A percentile compares a stretch with the other conserved stretches of the same genome.
These are phyloP conservation scores for Araneus ventricosus DNA, from an alignment of 1,140 invertebrate genomes.

Conservation along the genomic window DNA sequence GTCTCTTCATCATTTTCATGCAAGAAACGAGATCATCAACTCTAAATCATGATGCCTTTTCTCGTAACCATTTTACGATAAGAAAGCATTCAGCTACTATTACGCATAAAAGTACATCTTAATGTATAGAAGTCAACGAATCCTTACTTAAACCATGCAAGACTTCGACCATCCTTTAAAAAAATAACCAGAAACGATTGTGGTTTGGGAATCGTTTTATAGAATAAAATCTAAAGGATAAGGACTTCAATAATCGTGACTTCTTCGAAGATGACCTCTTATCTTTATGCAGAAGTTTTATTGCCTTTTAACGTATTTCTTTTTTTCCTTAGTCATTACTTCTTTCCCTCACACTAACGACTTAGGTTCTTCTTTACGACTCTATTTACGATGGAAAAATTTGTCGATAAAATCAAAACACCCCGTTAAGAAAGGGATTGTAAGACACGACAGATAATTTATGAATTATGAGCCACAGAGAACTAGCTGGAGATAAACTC, in stretches of 20 bases:
- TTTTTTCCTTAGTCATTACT: not conserved
- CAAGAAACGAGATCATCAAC: not conserved
- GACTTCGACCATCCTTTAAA: not conserved
- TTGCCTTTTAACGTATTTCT: conserved; percentile 15
- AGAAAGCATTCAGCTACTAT: not conserved
- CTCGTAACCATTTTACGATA: not conserved
- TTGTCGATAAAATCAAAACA: conserved; percentile 30
- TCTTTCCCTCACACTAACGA: not conserved
- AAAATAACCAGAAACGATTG: not conserved
- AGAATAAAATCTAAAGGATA: not conserved
- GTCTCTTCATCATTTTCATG: no score
- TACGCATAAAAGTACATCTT: not conserved
- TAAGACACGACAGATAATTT: conserved; percentile 13
- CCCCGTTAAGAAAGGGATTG: conserved; percentile 11
- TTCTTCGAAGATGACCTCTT: not conserved
- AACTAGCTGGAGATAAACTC: not conserved
- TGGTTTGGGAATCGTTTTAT: not conserved
- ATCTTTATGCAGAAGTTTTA: conserved; percentile 11
- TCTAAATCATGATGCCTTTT: not conserved
- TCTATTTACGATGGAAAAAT: conserved; percentile 9
- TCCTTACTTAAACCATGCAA: not conserved
- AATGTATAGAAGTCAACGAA: not conserved
- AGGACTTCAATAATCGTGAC: not conserved
- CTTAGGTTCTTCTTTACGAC: not conserved
- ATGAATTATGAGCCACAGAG: not conserved